Evolutionary conservation across 2,797 vertebrate species (phyloP).

Genomic region (Delichon dasypus): DNA sequence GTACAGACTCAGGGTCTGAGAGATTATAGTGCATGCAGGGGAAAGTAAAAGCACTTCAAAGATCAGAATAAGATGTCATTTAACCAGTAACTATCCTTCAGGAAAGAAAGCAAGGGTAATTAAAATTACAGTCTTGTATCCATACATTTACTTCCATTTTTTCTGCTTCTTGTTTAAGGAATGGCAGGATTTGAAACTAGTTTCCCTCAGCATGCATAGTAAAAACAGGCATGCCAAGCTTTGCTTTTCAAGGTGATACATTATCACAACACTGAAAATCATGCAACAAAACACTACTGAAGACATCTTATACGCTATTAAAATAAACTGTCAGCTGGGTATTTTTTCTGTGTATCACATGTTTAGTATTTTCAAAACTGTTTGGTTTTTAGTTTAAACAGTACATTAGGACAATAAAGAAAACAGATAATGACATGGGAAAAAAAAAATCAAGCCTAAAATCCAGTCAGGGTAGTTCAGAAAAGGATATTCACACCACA

Average conservation of each 20-base stretch:
- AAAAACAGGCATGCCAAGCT: background rate
- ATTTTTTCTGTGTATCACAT: background rate
- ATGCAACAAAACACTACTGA: background rate
- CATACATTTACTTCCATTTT: background rate
- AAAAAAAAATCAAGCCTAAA: background rate
- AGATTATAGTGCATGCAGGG: background rate
- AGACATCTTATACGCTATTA: background rate
- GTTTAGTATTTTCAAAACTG: background rate
- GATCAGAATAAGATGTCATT: background rate
- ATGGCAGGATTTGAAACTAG: background rate
- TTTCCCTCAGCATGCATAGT: background rate
- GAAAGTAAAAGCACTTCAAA: slow-evolving; percentile 17
- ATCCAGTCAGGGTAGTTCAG: background rate
- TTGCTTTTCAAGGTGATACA: background rate
- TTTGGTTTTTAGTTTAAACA: background rate
- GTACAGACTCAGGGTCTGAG: background rate
- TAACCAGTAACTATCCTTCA: background rate
- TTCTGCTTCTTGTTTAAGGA: background rate
- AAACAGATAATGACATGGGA: background rate
- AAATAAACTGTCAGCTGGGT: background rate
- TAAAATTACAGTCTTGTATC: background rate
- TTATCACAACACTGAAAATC: slow-evolving; percentile 9
- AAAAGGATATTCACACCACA: background rate
- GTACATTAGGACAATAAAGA: background rate
- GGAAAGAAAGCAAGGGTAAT: background rate